Evolutionary conservation across 37 sponge, comb jelly and placozoan species (phyloP).

Genomic region (Bolinopsis microptera): DNA sequence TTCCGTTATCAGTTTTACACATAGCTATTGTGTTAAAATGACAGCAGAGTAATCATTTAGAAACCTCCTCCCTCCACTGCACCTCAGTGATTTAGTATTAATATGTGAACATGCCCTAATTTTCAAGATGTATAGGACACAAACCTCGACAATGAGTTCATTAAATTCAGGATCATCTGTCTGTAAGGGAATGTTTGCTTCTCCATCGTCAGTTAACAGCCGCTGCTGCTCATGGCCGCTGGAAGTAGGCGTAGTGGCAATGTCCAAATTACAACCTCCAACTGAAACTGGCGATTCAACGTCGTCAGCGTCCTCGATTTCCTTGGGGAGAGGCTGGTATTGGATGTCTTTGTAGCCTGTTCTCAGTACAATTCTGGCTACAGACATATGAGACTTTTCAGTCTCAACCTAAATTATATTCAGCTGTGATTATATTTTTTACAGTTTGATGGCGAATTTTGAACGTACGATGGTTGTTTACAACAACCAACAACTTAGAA

Average conservation of each 20-base stretch:
- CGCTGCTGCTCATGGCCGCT: slow-evolving; percentile 24
- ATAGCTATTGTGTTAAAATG: too few species aligned
- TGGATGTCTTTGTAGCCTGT: slow-evolving; percentile 30
- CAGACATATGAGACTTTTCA: slow-evolving; percentile 38
- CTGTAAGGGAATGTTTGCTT: slow-evolving; percentile 37
- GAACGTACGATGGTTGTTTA: too few species aligned
- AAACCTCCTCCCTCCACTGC: too few species aligned
- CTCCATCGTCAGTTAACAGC: slow-evolving; percentile 58
- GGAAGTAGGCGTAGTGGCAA: not conserved
- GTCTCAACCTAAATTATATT: not conserved
- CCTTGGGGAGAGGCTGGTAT: slow-evolving; percentile 50
- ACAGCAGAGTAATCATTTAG: too few species aligned
- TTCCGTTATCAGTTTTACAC: too few species aligned
- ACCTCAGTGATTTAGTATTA: not conserved
- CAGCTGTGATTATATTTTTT: too few species aligned
- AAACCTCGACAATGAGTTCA: slow-evolving; percentile 35
- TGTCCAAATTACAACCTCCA: not conserved
- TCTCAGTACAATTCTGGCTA: slow-evolving; percentile 41
- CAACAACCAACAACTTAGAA: too few species aligned
- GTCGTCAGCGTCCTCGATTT: not conserved
- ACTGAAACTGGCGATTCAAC: not conserved
- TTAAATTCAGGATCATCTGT: slow-evolving; percentile 59
- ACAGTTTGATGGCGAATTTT: too few species aligned
- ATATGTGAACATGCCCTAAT: not conserved
- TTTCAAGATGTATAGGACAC: not conserved